A percentile compares a stretch with the other conserved stretches of the same genome.
Evolutionary conservation across 2,888 invertebrate species (phyloP).

Genomic region (Drosophila mayaguana): DNA sequence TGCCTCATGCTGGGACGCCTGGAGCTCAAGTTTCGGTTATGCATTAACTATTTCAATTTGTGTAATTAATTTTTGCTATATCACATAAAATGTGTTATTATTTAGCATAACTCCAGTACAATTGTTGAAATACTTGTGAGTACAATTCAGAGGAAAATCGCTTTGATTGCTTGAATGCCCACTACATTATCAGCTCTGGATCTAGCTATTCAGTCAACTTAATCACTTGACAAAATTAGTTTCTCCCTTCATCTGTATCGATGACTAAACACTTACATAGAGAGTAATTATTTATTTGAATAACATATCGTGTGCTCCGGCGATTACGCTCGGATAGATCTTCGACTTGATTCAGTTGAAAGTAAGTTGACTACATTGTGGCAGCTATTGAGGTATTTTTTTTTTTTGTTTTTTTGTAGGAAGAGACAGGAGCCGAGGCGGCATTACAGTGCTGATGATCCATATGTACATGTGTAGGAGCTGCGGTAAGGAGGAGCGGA

Average conservation of each 20-base stretch:
- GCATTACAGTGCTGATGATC: constrained; percentile 17
- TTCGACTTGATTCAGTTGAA: not conserved
- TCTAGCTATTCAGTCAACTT: too few species aligned
- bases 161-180: too few species aligned
- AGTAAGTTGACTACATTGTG: constrained; percentile 1
- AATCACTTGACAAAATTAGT: too few species aligned
- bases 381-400: not conserved
- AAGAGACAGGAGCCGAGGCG: not conserved
- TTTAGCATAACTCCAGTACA: not conserved
- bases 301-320: not conserved
- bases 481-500: not conserved
- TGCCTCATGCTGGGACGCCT: not conserved
- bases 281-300: not conserved
- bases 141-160: not conserved
- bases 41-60: not conserved
- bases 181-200: too few species aligned
- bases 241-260: not conserved
- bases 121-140: not conserved
- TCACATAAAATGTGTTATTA: not conserved
- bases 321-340: not conserved
- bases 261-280: not conserved
- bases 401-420: not conserved
- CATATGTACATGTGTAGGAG: not conserved
- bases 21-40: not conserved
- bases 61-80: not conserved